Base-by-base conservation (phyloP, 2,113 vertebrate species). In the Hylia prasina region DNA sequence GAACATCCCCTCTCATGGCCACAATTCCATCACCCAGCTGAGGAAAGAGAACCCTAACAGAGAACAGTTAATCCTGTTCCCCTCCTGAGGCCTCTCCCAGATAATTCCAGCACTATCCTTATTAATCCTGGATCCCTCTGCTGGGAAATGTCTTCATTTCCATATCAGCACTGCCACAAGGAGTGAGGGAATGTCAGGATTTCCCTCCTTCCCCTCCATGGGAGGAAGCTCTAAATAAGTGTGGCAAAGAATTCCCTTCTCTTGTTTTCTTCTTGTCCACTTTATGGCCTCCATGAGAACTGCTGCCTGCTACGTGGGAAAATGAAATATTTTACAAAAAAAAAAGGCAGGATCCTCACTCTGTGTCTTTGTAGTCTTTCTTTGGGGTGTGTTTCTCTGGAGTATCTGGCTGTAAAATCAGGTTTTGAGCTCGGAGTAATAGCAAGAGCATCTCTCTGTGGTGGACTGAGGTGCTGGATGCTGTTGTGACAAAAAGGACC, bases 121-220 rank as follows among this genome's bases (percentile, higher is more conserved):
- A 63, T 78, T 81, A 81, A 75, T 70, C 56, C 54, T 44, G 1
- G 2, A 15, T 73, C 60, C 3, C 1, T 71, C 82, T 94, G 72
- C 79, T 90, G 93, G 82, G 92, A 93, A 54, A 81, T 71, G 24
- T 33, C 87, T 95, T 37, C 15, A 71, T 89, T 96, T 90, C 28
- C 75, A 45, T 75, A 78, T 91, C 95, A 95, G 75, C 92, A n/a
- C 44, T 77, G 79, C 71, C 87, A 86, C 84, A 44, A 7, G 5
- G 47, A 88, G 45, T 22, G 83, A 69, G 17, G 6, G 0, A 61
- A 35, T 27, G 9, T 20, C 1, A 5, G 71, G 28, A 22, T 44
- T 76, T 31, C 19, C 54, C 61, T 91, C 70, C 66, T 53, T 93
- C 27, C 6, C 58, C 50, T 86, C 53, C 15, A 0, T 0, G 13